Percentiles rank a stretch among this genome's conserved stretches.
These are phyloP conservation scores for Semotilus atromaculatus DNA, from an alignment of 2,797 vertebrate species.

Conservation along the genomic window DNA sequence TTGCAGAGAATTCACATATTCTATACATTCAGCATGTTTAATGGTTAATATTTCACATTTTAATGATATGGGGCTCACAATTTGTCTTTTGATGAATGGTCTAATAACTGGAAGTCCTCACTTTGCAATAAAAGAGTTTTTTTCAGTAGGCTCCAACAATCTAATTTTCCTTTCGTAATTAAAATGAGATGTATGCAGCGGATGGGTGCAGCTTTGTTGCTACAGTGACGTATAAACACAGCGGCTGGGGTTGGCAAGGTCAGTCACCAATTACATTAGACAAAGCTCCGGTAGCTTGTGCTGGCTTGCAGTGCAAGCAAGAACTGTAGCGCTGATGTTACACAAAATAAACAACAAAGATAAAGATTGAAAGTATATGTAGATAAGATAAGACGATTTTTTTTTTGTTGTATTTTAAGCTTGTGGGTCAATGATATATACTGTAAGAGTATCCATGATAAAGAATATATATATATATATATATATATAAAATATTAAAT, in stretches of 20 bases:
- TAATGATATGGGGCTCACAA: slow-evolving; percentile 13
- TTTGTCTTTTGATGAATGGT: slow-evolving; percentile 26
- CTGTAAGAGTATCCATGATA: background rate
- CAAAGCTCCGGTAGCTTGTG: background rate
- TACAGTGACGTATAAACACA: slow-evolving; percentile 40
- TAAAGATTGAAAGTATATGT: background rate
- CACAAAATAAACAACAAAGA: background rate
- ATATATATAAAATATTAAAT: too few species aligned
- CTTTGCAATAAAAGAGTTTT: slow-evolving; percentile 26
- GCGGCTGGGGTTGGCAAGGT: slow-evolving; percentile 12
- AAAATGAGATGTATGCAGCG: slow-evolving; percentile 43
- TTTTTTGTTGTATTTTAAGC: too few species aligned
- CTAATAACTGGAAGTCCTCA: slow-evolving; percentile 16
- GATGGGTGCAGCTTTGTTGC: slow-evolving; percentile 46
- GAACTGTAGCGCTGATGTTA: background rate
- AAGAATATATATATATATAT: background rate
- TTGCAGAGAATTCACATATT: background rate
- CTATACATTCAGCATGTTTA: slow-evolving; percentile 22
- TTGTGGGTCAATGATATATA: background rate
- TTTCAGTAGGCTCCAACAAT: slow-evolving; percentile 28
- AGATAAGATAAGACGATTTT: too few species aligned
- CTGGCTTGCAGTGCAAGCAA: background rate
- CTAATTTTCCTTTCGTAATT: slow-evolving; percentile 49
- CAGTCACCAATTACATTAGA: slow-evolving; percentile 38
- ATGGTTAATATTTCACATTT: slow-evolving; percentile 10